A percentile compares a stretch with the other conserved stretches of the same genome.
These are phyloP conservation scores for Enhydra lutris DNA, from an alignment of 2,113 vertebrate genomes.

Conservation along the genomic window DNA sequence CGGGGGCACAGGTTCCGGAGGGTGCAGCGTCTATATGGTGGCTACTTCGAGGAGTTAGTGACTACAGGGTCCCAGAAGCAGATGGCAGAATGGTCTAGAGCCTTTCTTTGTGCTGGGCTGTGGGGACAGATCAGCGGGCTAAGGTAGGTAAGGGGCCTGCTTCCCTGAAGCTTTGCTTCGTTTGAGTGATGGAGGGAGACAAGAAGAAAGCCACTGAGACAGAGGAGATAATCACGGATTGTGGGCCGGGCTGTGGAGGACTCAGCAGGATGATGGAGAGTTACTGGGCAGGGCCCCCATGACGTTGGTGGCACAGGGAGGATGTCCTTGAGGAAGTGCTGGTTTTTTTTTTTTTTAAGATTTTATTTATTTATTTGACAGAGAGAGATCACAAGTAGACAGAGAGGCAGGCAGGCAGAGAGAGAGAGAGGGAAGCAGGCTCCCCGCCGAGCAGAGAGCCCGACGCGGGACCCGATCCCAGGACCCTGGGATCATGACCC, in stretches of 20 bases:
- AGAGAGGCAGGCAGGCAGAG: no score
- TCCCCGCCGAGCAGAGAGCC: no score
- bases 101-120: not conserved
- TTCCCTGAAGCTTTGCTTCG: not conserved
- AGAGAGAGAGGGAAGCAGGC: no score
- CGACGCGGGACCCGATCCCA: no score
- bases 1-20: not conserved
- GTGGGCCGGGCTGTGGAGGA: no score
- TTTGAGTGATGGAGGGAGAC: not conserved
- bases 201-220: not conserved
- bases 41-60: not conserved
- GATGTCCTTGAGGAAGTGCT: not conserved
- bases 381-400: no score
- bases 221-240: not conserved
- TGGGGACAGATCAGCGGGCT: not conserved
- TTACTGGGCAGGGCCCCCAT: not conserved
- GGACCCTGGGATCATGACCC: no score
- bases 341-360: no score
- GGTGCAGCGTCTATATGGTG: not conserved
- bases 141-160: fast-evolving
- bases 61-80: not conserved
- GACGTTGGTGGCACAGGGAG: not conserved
- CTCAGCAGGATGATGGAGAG: not conserved
- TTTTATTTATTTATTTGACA: no score
- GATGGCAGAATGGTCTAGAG: not conserved